Evolutionary conservation across 2,797 vertebrate genomes (phyloP).

Genomic region (Natrix natrix): DNA sequence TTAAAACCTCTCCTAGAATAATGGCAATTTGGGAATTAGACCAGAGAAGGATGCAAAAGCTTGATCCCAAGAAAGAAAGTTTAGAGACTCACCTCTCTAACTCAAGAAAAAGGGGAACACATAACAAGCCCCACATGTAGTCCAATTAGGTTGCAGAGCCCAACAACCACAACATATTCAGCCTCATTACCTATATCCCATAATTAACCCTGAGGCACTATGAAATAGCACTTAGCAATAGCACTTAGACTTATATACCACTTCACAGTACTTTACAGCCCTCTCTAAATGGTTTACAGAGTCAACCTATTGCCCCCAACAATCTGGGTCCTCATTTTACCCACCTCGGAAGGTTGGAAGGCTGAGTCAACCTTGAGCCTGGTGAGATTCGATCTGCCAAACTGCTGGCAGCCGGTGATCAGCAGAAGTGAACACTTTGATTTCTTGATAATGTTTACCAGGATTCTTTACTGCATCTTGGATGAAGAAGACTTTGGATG

Average conservation of each 20-base stretch:
- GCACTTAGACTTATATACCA: too few relatives aligned
- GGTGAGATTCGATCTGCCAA: too few relatives aligned
- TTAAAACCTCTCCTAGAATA: neutral
- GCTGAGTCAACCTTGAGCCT: too few relatives aligned
- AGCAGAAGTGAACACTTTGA: neutral
- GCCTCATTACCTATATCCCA: neutral
- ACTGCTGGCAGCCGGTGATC: too few relatives aligned
- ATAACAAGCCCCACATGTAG: neutral
- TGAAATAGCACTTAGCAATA: too few relatives aligned
- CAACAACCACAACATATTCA: neutral
- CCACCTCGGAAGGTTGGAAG: too few relatives aligned
- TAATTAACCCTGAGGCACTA: neutral
- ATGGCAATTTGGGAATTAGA: neutral
- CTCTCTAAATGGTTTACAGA: too few relatives aligned
- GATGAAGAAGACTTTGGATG: neutral
- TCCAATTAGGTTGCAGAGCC: neutral
- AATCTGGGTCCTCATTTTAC: too few relatives aligned
- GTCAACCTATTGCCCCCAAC: too few relatives aligned
- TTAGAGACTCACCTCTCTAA: neutral
- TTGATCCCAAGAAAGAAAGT: neutral
- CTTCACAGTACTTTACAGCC: too few relatives aligned
- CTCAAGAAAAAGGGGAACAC: neutral
- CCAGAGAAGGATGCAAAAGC: neutral
- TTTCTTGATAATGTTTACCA: neutral
- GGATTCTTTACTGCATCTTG: neutral